Percentiles rank a stretch among this genome's conserved stretches.
phyloP scores from a whole-genome alignment of 2,888 invertebrate species.

The Drosophila monieri region DNA sequence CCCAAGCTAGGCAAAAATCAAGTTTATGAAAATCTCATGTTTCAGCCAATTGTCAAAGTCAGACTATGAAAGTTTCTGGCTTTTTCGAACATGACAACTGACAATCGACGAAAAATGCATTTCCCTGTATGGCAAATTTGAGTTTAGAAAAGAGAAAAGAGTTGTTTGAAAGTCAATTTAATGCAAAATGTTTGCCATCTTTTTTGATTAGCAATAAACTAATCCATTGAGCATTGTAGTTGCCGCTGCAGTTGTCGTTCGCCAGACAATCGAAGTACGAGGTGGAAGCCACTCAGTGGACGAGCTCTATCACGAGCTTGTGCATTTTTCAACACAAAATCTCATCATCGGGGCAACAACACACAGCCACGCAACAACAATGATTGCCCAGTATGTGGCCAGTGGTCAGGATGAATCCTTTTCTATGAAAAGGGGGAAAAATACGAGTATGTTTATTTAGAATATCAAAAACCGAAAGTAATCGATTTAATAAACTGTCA shows the following conservation, averaged over 20 bases:
- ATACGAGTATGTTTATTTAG: constrained; percentile 73
- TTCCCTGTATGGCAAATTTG: constrained; percentile 25
- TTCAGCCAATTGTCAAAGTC: constrained; percentile 54
- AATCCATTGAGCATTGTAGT: constrained; percentile 57
- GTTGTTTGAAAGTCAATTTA: constrained; percentile 74
- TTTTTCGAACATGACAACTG: constrained; percentile 8
- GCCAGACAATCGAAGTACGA: constrained; percentile 25
- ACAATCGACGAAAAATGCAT: constrained; percentile 27
- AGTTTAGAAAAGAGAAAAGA: constrained; percentile 34
- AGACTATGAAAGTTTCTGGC: constrained; percentile 27
- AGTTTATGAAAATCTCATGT: not conserved
- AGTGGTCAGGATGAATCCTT: constrained; percentile 16
- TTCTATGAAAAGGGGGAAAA: constrained; percentile 47
- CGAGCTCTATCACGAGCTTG: constrained; percentile 23
- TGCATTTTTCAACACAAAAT: constrained; percentile 31
- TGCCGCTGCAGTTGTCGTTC: constrained; percentile 34
- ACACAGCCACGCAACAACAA: constrained; percentile 16
- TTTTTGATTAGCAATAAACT: constrained; percentile 81
- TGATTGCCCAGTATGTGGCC: constrained; percentile 63
- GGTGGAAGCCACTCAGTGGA: constrained; percentile 16
- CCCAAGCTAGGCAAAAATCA: not conserved
- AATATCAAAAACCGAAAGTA: constrained; percentile 81
- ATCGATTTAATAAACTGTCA: constrained; percentile 84
- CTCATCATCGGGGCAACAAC: constrained; percentile 24
- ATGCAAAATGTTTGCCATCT: constrained; percentile 67